Base-by-base conservation (phyloP, 2,888 invertebrate species). In the Meganola albula region DNA sequence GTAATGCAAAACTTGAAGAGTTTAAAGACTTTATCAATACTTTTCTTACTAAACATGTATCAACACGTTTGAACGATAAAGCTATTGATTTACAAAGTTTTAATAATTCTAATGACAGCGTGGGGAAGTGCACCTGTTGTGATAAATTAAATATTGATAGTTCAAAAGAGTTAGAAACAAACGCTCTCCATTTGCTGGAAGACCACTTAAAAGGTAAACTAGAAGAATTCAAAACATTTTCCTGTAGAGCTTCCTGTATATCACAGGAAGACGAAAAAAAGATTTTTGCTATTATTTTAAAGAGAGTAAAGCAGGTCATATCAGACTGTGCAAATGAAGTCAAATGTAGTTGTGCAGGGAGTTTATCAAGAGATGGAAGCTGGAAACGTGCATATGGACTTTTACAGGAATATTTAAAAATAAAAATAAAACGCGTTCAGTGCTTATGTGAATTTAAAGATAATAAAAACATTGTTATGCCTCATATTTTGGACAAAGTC, bases 331-430 rank as follows among this genome's bases (percentile, higher is more conserved):
- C 70, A 9, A 59, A 60, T 41, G 53, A 63, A 40, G 44, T 69
- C 8, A 44, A 50, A 34, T 82, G 75, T 54, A 65, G 54, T 40
- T 76, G 74, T 56, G 37, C 44, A 3, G 41, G 44, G 35, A 40
- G 11, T 37, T 35, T 44, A 32, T 10, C 39, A 9, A 38, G 41
- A 10, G 54, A 63, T 33, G 72, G 64, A n/a, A 78, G 70, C 51
- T 84, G 80, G 78, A 68, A 69, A 10, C 68, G 83, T 48, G 83
- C 78, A 1, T 76, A 76, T 37, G 63, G 62, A 24, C 58, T 85
- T 45, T 53, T 85, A 31, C 73, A 79, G 59, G 85, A 85, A 57
- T 85, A 84, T 60, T 60, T 85, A 24, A 78, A 74, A 60, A 60
- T 66, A 1, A 85, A 85, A 75, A 69, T 85, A 11, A 67, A 74